Conservation (phyloP, 2,797 vertebrate species). For the Cuniculus paca region DNA sequence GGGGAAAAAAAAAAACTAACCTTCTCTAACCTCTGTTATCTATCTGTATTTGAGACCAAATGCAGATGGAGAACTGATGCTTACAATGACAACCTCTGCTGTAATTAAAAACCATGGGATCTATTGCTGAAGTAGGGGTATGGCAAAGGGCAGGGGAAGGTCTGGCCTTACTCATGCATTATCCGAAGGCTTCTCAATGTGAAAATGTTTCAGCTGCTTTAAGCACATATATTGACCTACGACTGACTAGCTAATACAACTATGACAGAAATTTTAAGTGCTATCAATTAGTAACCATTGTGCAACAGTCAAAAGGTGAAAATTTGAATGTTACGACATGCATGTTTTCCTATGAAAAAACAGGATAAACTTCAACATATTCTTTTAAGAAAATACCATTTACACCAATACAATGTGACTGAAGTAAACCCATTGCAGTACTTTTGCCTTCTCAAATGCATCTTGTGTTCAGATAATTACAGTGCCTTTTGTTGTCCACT, state of each 20-base stretch:
- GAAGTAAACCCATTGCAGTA: neutral
- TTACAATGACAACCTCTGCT: slow-evolving; percentile 53
- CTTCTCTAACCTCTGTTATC: slow-evolving; percentile 76
- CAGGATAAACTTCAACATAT: neutral
- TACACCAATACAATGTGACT: neutral
- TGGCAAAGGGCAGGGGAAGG: slow-evolving; percentile 10
- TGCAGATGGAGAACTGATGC: slow-evolving; percentile 74
- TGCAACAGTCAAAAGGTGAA: slow-evolving; percentile 58
- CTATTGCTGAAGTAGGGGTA: slow-evolving; percentile 59
- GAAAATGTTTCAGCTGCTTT: slow-evolving; percentile 32
- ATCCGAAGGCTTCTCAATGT: neutral
- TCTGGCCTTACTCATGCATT: neutral
- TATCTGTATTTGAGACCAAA: slow-evolving; percentile 70
- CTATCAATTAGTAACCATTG: slow-evolving; percentile 71
- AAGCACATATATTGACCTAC: slow-evolving; percentile 51
- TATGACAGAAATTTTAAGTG: slow-evolving; percentile 64
- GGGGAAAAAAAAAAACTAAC: slow-evolving; percentile 60
- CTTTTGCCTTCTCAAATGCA: neutral
- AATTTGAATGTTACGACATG: neutral
- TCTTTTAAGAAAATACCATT: neutral
- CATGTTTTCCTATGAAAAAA: neutral
- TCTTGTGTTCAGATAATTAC: neutral
- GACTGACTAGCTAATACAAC: slow-evolving; percentile 40
- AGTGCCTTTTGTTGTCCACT: neutral
- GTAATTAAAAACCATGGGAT: slow-evolving; percentile 76